Percentiles rank a stretch among this genome's conserved stretches.
Evolutionary conservation across 2,113 vertebrate genomes (phyloP).

Genomic region (Sander vitreus): DNA sequence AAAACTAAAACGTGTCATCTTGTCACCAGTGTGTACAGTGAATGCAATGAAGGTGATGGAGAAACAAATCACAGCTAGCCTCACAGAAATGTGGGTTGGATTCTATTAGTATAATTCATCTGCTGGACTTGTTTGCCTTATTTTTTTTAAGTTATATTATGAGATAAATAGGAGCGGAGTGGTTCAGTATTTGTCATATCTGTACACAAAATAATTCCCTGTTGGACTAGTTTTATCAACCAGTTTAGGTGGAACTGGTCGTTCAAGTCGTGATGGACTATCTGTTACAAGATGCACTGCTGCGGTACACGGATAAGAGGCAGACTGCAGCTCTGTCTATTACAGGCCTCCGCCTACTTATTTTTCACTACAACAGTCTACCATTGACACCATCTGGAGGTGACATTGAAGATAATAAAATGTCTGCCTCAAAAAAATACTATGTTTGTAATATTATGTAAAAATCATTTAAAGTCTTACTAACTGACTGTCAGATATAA

Average conservation of each 20-base stretch:
- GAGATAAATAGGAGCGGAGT: background rate
- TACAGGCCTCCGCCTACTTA: conserved; percentile 8
- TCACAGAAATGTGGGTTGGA: background rate
- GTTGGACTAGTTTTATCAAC: background rate
- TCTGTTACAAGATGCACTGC: conserved; percentile 24
- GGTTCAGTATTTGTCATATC: conserved; percentile 19
- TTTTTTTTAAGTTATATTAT: background rate
- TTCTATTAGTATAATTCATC: background rate
- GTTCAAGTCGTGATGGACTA: conserved; percentile 42
- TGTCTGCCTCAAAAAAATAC: background rate
- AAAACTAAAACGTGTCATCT: background rate
- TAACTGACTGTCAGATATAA: background rate
- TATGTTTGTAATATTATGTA: too few relatives aligned
- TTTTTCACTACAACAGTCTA: conserved; percentile 32
- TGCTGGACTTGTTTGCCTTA: background rate
- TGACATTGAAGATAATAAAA: conserved; percentile 22
- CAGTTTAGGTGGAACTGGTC: conserved; percentile 14
- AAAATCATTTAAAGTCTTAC: background rate
- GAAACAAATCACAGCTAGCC: background rate
- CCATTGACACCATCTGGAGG: conserved; percentile 49
- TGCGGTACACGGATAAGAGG: conserved; percentile 11
- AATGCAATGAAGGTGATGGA: background rate
- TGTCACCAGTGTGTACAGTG: background rate
- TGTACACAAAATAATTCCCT: conserved; percentile 21
- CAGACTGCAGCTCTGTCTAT: conserved; percentile 32